A percentile compares a stretch with the other conserved stretches of the same genome.
phyloP scores from a whole-genome alignment of 1,140 invertebrate species.

The Laupala kohalensis region DNA sequence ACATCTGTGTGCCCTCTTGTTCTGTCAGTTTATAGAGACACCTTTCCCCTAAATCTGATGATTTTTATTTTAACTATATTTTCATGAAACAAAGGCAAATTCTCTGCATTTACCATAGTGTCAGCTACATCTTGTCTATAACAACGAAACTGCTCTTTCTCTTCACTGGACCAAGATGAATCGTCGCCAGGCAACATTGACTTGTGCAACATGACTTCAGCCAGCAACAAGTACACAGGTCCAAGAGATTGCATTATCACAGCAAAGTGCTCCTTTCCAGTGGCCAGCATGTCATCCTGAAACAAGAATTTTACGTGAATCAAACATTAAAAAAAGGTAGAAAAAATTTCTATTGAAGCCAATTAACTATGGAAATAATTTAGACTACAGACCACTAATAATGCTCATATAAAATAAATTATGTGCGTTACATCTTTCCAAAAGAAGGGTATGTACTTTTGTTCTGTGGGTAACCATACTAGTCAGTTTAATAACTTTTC shows the following conservation, averaged over 20 bases:
- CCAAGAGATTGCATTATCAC: conserved; percentile 36
- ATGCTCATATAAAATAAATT: background rate
- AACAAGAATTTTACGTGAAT: background rate
- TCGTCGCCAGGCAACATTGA: conserved; percentile 39
- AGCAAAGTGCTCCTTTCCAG: conserved; percentile 35
- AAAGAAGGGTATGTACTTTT: no score
- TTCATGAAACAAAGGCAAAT: background rate
- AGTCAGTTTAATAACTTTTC: no score
- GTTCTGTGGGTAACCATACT: no score
- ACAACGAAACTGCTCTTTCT: conserved; percentile 73
- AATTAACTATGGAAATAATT: no score
- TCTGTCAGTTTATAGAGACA: no score
- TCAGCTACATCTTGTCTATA: conserved; percentile 85
- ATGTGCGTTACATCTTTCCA: no score
- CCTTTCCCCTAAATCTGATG: no score
- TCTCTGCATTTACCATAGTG: conserved; percentile 58
- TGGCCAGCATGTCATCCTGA: conserved; percentile 45
- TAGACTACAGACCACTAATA: background rate
- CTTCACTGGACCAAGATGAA: conserved; percentile 47
- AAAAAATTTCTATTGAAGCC: background rate
- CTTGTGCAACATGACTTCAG: conserved; percentile 49
- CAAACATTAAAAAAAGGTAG: background rate
- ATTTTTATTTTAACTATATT: background rate
- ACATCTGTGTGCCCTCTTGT: background rate
- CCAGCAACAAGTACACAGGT: conserved; percentile 50